Base-by-base conservation (phyloP, 2,113 vertebrate genomes). In the Lagenorhynchus albirostris region DNA sequence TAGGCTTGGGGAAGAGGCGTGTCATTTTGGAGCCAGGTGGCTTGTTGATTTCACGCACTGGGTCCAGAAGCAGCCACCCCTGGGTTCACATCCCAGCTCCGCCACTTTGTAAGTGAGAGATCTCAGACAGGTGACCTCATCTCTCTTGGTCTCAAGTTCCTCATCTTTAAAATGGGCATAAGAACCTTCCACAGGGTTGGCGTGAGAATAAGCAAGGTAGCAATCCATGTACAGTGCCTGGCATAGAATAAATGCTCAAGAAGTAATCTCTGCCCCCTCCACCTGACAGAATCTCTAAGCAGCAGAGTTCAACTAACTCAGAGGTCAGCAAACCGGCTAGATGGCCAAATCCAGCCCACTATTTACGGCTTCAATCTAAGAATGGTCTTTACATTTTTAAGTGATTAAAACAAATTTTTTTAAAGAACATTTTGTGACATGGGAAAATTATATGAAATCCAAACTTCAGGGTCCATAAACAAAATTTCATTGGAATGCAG, bases 1-100 rank as follows among this genome's bases (percentile, higher is more conserved):
- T 2, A 67, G 41, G 58, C 67, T 20, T 53, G 23, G 21, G 80
- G 86, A 82, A 47, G 29, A 83, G 3, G 25, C 23, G 0, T 3
- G 38, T 29, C 10, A 50, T 36, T 55, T 18, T 41, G 20, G 6
- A 50, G 47, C 12, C 71, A 74, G 58, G 33, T 0, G 10, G 31
- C 13, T 36, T 14, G 6, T 0, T 21, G 31, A 87, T 58, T 71
- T 47, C 25, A 33, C 0, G 1, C 7, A 3, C 7, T 31, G 21
- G n/a, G 29, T 25, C 50, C 41, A 68, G 18, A 76, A 90, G 50
- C 50, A 65, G 12, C 12, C 26, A 20, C 2, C 8, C 71, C 36
- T 67, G 82, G 23, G n/a, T 91, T 82, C 68, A 38, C 87, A 50
- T 23, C 41, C 68, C 50, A 70, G 70, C 23, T 63, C 21, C 0